Conservation (phyloP, 1,140 invertebrate genomes). For the Dreissena polymorpha region DNA sequence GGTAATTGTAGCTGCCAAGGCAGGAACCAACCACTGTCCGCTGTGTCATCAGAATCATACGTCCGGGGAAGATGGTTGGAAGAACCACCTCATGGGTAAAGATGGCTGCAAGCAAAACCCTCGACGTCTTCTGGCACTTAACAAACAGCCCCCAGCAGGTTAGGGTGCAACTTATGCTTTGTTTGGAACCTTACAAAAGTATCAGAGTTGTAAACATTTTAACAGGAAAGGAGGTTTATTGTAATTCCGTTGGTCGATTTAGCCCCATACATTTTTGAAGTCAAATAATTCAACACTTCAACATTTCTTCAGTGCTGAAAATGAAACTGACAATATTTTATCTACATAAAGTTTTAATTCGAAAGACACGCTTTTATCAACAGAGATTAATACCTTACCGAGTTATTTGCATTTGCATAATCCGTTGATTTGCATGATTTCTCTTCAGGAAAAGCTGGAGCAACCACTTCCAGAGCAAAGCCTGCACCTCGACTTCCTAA, state of each 20-base stretch:
- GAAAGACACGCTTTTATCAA: too few species aligned
- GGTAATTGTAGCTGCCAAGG: slow-evolving; percentile 75
- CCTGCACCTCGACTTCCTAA: slow-evolving; percentile 1
- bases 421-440: neutral
- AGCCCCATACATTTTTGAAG: neutral
- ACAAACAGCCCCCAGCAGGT: slow-evolving; percentile 60
- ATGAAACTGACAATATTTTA: neutral
- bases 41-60: slow-evolving; percentile 87
- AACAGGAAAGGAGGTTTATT: neutral
- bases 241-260: neutral
- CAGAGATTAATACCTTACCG: too few species aligned
- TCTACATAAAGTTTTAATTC: too few species aligned
- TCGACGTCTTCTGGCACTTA: slow-evolving; percentile 71
- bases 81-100: slow-evolving; percentile 84
- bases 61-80: slow-evolving; percentile 84
- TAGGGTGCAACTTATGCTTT: neutral
- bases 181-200: neutral
- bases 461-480: slow-evolving; percentile 21
- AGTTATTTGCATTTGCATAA: too few species aligned
- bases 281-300: neutral
- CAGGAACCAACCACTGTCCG: slow-evolving; percentile 84
- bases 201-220: neutral
- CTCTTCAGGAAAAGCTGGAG: slow-evolving; percentile 42
- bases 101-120: slow-evolving; percentile 79
- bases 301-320: neutral